phyloP scores from a whole-genome alignment of 2,888 invertebrate genomes.

The Patella pellucida region DNA sequence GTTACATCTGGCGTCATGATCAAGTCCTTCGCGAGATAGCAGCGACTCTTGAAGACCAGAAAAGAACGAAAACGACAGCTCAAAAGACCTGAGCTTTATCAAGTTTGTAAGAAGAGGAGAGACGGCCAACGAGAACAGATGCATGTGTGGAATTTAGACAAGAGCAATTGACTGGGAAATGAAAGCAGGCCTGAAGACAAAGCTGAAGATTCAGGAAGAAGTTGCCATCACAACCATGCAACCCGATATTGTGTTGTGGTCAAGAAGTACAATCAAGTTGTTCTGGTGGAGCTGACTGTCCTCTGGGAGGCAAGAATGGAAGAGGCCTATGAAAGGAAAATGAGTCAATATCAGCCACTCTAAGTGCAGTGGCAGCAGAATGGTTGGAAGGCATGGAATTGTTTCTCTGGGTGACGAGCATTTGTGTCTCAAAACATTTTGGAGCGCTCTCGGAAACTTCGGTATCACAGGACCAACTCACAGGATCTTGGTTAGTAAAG shows the following conservation, averaged over 20 bases:
- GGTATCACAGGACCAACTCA: not conserved
- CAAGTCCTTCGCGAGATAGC: too few relatives aligned
- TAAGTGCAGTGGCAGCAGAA: not conserved
- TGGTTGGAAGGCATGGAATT: slow-evolving; percentile 9
- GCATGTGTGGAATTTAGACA: not conserved
- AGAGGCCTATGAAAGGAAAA: not conserved
- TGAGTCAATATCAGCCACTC: not conserved
- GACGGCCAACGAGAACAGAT: too few relatives aligned
- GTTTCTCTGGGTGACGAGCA: slow-evolving; percentile 18
- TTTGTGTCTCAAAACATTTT: not conserved
- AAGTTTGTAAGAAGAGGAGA: too few relatives aligned
- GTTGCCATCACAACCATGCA: not conserved
- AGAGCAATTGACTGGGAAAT: slow-evolving; percentile 19
- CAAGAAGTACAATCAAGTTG: not conserved
- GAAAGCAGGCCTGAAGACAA: slow-evolving; percentile 9
- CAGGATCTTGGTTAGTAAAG: not conserved
- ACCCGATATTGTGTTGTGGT: not conserved
- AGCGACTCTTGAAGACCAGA: too few relatives aligned
- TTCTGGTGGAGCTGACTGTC: not conserved
- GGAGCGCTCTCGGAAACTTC: slow-evolving; percentile 6
- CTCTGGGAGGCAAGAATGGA: too few relatives aligned
- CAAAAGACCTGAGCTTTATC: too few relatives aligned
- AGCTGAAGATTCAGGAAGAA: not conserved
- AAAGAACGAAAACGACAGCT: too few relatives aligned
- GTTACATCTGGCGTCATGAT: too few relatives aligned